phyloP scores from a whole-genome alignment of 1,140 invertebrate species.

The Acyrthosiphon pisum region DNA sequence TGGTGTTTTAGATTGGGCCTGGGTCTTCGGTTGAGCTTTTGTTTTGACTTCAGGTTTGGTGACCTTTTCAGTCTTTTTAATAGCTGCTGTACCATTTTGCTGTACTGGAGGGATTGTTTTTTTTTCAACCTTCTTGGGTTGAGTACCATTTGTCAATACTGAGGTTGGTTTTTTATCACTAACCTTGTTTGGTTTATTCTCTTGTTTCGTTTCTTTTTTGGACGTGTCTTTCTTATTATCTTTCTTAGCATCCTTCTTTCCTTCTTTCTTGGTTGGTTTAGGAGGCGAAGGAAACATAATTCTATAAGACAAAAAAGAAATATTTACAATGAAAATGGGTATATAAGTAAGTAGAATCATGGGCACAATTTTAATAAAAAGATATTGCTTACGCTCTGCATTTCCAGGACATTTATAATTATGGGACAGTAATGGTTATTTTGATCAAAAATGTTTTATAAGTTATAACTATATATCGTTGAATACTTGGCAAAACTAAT shows the following conservation, averaged over 20 bases:
- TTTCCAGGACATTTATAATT: no score
- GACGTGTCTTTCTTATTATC: not conserved
- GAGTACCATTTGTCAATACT: conserved; percentile 26
- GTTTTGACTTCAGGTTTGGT: conserved; percentile 34
- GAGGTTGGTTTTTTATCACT: conserved; percentile 19
- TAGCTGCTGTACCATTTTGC: conserved; percentile 10
- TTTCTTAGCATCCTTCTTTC: conserved; percentile 36
- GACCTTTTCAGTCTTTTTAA: conserved; percentile 47
- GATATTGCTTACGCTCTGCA: no score
- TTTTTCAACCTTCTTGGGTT: conserved; percentile 19
- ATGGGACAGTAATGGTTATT: no score
- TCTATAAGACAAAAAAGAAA: conserved; percentile 11
- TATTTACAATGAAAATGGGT: not conserved
- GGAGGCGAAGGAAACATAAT: conserved; percentile 45
- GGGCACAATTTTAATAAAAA: no score
- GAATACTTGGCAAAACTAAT: no score
- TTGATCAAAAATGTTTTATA: no score
- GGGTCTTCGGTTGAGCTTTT: not conserved
- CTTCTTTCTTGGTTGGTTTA: conserved; percentile 32
- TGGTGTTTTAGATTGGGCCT: not conserved
- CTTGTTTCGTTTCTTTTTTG: conserved; percentile 45
- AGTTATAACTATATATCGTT: no score
- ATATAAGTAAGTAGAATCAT: not conserved
- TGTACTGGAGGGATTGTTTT: conserved; percentile 11
- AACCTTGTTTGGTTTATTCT: conserved; percentile 26